A percentile compares a stretch with the other conserved stretches of the same genome.
phyloP scores from a whole-genome alignment of 92 coral and sea anemone species.

The Epizoanthus fatuus region DNA sequence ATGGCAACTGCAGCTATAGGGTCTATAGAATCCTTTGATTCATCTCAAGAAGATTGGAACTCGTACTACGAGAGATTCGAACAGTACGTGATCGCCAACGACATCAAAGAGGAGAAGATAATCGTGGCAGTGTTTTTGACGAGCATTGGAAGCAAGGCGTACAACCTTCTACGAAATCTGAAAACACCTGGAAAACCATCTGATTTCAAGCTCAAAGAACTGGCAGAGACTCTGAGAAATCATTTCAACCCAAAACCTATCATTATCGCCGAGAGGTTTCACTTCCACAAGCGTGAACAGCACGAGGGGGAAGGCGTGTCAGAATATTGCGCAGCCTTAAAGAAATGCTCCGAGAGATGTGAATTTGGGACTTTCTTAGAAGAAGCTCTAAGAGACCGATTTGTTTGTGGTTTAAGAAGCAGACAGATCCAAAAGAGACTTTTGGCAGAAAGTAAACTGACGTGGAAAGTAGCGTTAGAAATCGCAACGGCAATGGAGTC shows the following conservation, averaged over 20 bases:
- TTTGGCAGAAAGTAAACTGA: conserved; percentile 24
- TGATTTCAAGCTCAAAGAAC: too few species aligned
- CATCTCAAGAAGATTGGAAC: too few species aligned
- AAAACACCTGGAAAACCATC: too few species aligned
- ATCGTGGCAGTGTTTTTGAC: too few species aligned
- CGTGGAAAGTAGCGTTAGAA: conserved; percentile 12
- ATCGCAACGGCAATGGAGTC: conserved; percentile 31
- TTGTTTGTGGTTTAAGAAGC: conserved; percentile 2
- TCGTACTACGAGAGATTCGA: too few species aligned
- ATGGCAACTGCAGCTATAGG: too few species aligned
- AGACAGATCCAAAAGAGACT: neutral
- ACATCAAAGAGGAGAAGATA: too few species aligned
- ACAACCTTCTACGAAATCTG: too few species aligned
- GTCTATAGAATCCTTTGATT: too few species aligned
- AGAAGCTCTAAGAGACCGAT: conserved; percentile 33
- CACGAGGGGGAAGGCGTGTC: conserved; percentile 45
- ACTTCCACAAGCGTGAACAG: conserved; percentile 33
- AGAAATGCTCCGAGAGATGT: conserved; percentile 37
- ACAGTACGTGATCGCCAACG: too few species aligned
- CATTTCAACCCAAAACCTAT: conserved; percentile 31
- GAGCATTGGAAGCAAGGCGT: too few species aligned
- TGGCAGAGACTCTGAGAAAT: neutral
- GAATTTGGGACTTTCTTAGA: conserved; percentile 26
- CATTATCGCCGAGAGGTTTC: conserved; percentile 30
- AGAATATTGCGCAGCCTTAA: conserved; percentile 36